Conservation (phyloP, 2,888 invertebrate species). For the Drosophila niveifrons region DNA sequence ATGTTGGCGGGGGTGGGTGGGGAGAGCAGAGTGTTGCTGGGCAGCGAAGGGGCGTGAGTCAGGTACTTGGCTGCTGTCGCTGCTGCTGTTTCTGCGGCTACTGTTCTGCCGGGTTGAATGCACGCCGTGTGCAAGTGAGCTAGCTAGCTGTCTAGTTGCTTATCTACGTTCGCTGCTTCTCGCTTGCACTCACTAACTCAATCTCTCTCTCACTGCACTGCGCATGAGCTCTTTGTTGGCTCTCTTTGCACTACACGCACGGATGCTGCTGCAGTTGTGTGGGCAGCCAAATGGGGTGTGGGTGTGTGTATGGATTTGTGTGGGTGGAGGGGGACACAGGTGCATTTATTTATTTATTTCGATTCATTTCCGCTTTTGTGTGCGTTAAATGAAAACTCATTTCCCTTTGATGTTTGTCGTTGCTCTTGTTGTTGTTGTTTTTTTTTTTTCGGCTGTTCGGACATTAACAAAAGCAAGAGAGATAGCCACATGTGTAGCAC, state of each 20-base stretch:
- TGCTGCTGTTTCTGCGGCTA: slow-evolving; percentile 28
- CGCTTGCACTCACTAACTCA: slow-evolving; percentile 6
- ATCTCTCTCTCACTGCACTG: slow-evolving; percentile 30
- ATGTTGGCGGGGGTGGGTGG: background rate
- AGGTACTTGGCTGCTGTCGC: slow-evolving; percentile 45
- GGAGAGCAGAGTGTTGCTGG: slow-evolving; percentile 1
- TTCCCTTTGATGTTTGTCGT: slow-evolving; percentile 81
- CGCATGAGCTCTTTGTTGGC: slow-evolving; percentile 49
- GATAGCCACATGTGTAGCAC: slow-evolving; percentile 39
- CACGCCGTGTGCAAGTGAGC: slow-evolving; percentile 58
- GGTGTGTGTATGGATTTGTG: background rate
- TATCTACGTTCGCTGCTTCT: slow-evolving; percentile 11
- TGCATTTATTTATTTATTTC: slow-evolving; percentile 83
- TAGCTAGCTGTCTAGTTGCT: slow-evolving; percentile 38
- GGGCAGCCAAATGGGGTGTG: slow-evolving; percentile 2
- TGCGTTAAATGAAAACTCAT: slow-evolving; percentile 83
- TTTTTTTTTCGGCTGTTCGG: slow-evolving; percentile 36
- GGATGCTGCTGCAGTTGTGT: slow-evolving; percentile 52
- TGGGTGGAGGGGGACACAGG: slow-evolving; percentile 58
- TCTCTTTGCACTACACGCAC: slow-evolving; percentile 27
- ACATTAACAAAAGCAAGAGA: slow-evolving; percentile 47
- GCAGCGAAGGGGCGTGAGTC: slow-evolving; percentile 40
- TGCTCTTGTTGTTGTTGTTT: slow-evolving; percentile 30
- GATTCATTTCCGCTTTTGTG: slow-evolving; percentile 83
- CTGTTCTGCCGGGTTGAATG: slow-evolving; percentile 73